Conservation (phyloP, 2,113 vertebrate species). For the Cyrtonyx montezumae region DNA sequence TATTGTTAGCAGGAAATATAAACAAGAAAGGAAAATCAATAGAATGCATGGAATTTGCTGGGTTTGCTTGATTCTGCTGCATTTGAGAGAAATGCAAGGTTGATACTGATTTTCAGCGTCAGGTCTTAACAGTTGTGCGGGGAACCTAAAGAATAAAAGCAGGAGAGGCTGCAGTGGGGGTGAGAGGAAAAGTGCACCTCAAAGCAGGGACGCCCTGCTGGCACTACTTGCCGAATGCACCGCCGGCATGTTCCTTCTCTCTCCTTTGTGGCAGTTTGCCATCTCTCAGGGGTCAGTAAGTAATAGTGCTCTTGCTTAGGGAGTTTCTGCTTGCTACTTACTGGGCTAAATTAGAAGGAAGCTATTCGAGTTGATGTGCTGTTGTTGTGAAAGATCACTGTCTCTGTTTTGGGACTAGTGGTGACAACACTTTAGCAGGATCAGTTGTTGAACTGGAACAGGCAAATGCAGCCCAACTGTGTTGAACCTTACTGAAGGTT, state of each 20-base stretch:
- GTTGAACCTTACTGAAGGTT: neutral
- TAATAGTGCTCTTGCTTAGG: too few relatives aligned
- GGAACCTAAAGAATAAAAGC: too few relatives aligned
- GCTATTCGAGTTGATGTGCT: rapidly evolving
- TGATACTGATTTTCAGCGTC: neutral
- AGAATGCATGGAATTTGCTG: neutral
- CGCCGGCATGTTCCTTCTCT: too few relatives aligned
- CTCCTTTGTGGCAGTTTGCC: too few relatives aligned
- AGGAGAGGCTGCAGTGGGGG: too few relatives aligned
- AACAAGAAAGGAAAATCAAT: neutral
- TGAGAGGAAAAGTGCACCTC: too few relatives aligned
- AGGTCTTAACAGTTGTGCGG: neutral
- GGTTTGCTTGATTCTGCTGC: neutral
- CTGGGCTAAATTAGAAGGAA: neutral
- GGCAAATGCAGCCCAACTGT: neutral
- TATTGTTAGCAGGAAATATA: neutral
- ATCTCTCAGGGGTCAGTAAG: too few relatives aligned
- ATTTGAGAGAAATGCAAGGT: neutral
- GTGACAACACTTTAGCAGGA: neutral
- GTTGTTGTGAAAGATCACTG: neutral
- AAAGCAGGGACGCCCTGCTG: too few relatives aligned
- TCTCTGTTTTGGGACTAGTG: neutral
- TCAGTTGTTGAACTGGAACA: neutral
- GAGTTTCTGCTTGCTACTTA: too few relatives aligned
- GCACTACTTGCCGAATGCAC: too few relatives aligned